Evolutionary conservation across 2,113 vertebrate species (phyloP).

Genomic region (Tragelaphus imberbis): DNA sequence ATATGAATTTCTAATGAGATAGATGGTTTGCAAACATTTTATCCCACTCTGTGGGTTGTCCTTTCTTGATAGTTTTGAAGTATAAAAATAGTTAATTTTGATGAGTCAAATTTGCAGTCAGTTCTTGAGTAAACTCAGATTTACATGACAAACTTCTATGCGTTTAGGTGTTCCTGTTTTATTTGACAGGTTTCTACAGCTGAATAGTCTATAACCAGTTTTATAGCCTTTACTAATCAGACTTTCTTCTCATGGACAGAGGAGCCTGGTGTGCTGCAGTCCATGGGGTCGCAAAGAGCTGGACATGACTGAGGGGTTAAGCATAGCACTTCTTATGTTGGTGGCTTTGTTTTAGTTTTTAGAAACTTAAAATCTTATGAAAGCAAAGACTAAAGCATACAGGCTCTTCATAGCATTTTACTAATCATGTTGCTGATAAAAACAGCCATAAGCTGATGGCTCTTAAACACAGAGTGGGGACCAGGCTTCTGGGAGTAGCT

Average conservation of each 20-base stretch:
- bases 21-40: not conserved
- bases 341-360: constrained; percentile 4
- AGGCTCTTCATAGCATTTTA: not conserved
- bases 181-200: not conserved
- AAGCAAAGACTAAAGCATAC: not conserved
- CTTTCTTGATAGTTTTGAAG: not conserved
- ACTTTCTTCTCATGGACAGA: not conserved
- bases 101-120: not conserved
- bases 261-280: not conserved
- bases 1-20: not conserved
- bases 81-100: not conserved
- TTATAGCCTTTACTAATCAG: not conserved
- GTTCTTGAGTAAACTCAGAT: not conserved
- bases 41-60: not conserved
- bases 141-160: not conserved
- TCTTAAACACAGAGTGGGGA: not conserved
- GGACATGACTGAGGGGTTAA: not conserved
- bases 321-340: not conserved
- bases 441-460: not conserved
- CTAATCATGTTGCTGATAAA: not conserved
- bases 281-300: not conserved
- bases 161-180: not conserved
- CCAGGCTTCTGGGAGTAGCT: not conserved
- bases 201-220: not conserved
- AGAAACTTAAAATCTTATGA: not conserved